Evolutionary conservation across 2,797 vertebrate species (phyloP), one percentile per base, ranked within the genome.

Genomic region (Platyrinchus mystaceus): DNA sequence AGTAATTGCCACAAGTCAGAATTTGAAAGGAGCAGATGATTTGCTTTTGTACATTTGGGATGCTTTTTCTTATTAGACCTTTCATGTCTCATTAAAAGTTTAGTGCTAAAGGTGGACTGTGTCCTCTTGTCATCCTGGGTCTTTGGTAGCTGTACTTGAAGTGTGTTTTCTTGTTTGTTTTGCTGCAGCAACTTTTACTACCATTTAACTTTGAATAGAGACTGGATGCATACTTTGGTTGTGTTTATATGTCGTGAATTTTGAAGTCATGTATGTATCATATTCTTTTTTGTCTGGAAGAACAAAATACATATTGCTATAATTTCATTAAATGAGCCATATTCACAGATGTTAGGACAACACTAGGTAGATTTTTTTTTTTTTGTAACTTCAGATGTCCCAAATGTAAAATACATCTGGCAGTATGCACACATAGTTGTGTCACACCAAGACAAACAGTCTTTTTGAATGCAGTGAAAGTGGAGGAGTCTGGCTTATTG

Each of bases 401-500:
- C 78, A 89, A 78, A 93, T 94, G 59, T 60, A 60, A 77, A 34
- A 20, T 86, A 68, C 80, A 88, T 89, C 85, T 94, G 94, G 28
- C 70, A 87, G 32, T 15, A 24, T 18, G 18, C 14, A 44, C 39
- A 30, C 37, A 19, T 64, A 87, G 56, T 82, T 88, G 53, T 94
- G 62, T 86, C 92, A 89, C 67, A 91, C 94, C n/a, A n/a, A n/a
- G n/a, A n/a, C n/a, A n/a, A 95, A 85, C 71, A 13, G 63, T 95
- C 92, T 94, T 67, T 96, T 90, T 97, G 76, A 97, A 93, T 89
- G 93, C 56, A 84, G 1, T 4, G 37, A 58, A 95, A 96, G 93
- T 94, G 91, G 95, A 93, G 70, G 79, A 90, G 93, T 90, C 94
- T 88, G 90, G 90, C 68, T 95, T 90, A 97, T 97, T 97, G 96